Base-by-base conservation (phyloP, 2,888 invertebrate genomes). In the Apantesis nais region DNA sequence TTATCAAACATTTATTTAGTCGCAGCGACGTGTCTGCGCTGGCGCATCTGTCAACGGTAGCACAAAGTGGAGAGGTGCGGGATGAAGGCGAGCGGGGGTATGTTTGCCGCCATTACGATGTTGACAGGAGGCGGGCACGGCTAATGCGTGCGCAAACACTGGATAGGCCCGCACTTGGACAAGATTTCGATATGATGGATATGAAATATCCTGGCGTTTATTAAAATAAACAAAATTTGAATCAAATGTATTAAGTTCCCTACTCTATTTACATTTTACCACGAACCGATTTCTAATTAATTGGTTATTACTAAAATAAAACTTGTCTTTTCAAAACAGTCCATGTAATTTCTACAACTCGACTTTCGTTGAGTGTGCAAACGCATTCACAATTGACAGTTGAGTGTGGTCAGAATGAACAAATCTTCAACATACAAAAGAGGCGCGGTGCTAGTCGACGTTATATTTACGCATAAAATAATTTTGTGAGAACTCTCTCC, bases 61-160 rank as follows among this genome's bases (percentile, higher is more conserved):
- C 84, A 34, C 37, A 66, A 48, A 29, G 67, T 22, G 81, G 64
- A 76, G 68, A 66, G 61, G 68, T 55, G 74, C n/a, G 58, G 66
- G 74, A 69, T 67, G 74, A 66, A 29, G 72, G 70, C 74, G 66
- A 74, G 68, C 77, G 75, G 84, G 78, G 80, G 74, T 67, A 72
- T 93, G 90, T 94, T 94, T 93, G 91, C 92, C 86, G 91, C 93
- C 93, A 93, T 93, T 92, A 92, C 90, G 85, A 78, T 93, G 90
- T 93, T 93, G 90, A 91, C 92, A 86, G 83, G 83, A 81, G 83
- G 86, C 86, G 88, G 85, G 86, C 83, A 82, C 88, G 87, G 88
- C 92, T 94, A 94, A 94, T 93, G 94, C 93, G 93, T 93, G 89
- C 85, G 92, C 92, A 93, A 94, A 94, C 91, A 93, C 75, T 70